phyloP scores from a whole-genome alignment of 2,113 vertebrate species.

The Edolisoma coerulescens region DNA sequence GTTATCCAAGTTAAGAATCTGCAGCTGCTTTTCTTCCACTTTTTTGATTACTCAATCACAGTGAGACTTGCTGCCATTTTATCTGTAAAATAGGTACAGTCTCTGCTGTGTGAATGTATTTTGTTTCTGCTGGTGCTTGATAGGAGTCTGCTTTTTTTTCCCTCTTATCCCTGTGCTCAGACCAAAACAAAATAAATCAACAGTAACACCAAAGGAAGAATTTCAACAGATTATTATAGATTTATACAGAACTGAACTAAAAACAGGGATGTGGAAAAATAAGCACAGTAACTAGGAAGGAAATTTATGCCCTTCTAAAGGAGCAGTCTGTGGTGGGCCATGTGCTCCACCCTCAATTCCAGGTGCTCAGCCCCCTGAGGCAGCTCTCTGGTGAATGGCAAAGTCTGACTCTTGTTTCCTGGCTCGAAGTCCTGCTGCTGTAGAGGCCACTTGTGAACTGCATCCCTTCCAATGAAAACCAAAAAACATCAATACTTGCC shows the following conservation, averaged over 20 bases:
- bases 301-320: neutral
- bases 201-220: neutral
- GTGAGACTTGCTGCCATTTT: neutral
- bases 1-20: neutral
- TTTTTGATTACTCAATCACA: neutral
- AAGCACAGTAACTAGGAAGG: neutral
- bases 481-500: neutral
- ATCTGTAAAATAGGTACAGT: neutral
- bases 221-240: neutral
- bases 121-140: neutral
- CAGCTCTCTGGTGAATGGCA: neutral
- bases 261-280: neutral
- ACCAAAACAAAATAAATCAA: neutral
- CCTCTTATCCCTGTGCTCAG: neutral
- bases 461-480: neutral
- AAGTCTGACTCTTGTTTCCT: neutral
- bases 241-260: neutral
- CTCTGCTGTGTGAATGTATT: neutral
- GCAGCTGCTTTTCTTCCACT: slow-evolving; percentile 13
- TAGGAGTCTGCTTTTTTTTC: neutral
- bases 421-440: neutral
- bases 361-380: accelerated
- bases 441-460: neutral
- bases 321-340: too few relatives aligned
- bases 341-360: neutral